Percentiles rank a stretch among this genome's conserved stretches.
phyloP scores from a whole-genome alignment of 2,113 vertebrate species.

The Xiphias gladius region DNA sequence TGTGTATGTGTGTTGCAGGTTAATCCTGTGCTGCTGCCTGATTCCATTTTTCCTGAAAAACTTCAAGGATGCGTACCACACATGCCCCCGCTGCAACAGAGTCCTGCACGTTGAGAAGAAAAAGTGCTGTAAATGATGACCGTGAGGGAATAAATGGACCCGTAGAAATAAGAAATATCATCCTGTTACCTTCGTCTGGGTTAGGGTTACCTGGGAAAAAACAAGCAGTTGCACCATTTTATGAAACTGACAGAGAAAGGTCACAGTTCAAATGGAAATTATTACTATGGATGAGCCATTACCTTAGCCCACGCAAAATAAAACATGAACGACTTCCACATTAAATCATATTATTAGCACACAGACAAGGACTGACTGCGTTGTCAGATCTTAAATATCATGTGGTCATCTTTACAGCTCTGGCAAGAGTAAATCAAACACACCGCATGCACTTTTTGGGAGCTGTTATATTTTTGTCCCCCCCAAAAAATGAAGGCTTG shows the following conservation, averaged over 20 bases:
- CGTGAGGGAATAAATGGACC: constrained; percentile 1
- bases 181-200: constrained; percentile 1
- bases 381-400: constrained; percentile 14
- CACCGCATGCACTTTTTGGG: constrained; percentile 40
- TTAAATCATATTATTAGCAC: constrained; percentile 27
- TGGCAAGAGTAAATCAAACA: constrained; percentile 16
- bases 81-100: constrained; percentile 82
- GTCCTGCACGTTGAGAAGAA: constrained; percentile 83
- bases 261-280: constrained; percentile 4
- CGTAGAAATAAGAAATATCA: constrained; percentile 40
- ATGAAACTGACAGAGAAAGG: neutral
- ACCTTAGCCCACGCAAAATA: constrained; percentile 1
- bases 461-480: constrained; percentile 1
- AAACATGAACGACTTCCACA: constrained; percentile 8
- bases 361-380: constrained; percentile 33
- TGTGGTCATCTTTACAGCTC: neutral
- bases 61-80: constrained; percentile 85
- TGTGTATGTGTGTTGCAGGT: constrained; percentile 67
- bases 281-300: constrained; percentile 53
- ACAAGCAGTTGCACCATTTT: neutral
- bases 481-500: constrained; percentile 69
- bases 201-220: neutral
- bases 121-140: constrained; percentile 78
- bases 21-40: constrained; percentile 84
- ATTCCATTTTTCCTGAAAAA: constrained; percentile 82